phyloP scores from a whole-genome alignment of 2,113 vertebrate species.

The Callipepla californica region DNA sequence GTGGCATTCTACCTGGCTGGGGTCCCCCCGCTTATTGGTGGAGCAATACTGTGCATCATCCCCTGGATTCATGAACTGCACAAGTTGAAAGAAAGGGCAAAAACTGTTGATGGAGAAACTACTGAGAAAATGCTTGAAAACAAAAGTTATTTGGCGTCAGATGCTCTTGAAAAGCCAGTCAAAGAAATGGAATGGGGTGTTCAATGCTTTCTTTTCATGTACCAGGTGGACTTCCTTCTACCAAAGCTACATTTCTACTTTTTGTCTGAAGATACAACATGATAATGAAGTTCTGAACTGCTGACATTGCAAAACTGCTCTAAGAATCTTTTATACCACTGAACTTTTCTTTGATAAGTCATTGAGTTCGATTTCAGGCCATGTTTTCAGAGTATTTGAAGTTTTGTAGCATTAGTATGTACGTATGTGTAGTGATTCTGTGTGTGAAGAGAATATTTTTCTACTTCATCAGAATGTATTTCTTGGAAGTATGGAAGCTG shows the following conservation, averaged over 20 bases:
- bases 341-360: slow-evolving; percentile 4
- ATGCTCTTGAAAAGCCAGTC: slow-evolving; percentile 52
- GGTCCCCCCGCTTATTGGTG: slow-evolving; percentile 92
- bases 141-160: slow-evolving; percentile 57
- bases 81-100: slow-evolving; percentile 66
- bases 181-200: slow-evolving; percentile 83
- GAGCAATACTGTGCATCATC: slow-evolving; percentile 88
- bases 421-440: not conserved
- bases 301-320: slow-evolving; percentile 43
- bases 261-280: slow-evolving; percentile 57
- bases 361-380: slow-evolving; percentile 45
- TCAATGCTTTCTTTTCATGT: slow-evolving; percentile 71
- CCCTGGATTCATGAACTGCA: slow-evolving; percentile 89
- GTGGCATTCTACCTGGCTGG: slow-evolving; percentile 95
- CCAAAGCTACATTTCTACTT: slow-evolving; percentile 59
- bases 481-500: slow-evolving; percentile 51
- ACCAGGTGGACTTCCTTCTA: slow-evolving; percentile 47
- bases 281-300: slow-evolving; percentile 44
- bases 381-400: slow-evolving; percentile 31
- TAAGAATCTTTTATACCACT: slow-evolving; percentile 60
- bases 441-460: slow-evolving; percentile 60
- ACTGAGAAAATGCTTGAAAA: slow-evolving; percentile 84
- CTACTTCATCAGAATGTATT: slow-evolving; percentile 31
- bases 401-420: slow-evolving; percentile 37
- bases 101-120: slow-evolving; percentile 65